These are phyloP conservation scores for Malurus cyaneus DNA, from an alignment of 2,113 vertebrate species.

Conservation along the genomic window DNA sequence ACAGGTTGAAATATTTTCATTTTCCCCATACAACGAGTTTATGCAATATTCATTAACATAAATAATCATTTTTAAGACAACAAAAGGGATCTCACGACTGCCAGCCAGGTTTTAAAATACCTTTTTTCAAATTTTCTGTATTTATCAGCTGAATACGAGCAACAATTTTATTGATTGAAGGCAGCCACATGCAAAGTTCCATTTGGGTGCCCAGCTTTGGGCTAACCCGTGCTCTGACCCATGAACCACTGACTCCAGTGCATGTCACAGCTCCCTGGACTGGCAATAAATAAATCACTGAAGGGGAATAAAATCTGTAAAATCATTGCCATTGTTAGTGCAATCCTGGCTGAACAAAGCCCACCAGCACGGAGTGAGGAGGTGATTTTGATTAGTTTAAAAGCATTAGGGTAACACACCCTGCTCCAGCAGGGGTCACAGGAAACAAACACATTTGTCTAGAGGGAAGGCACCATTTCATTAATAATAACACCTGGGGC, in stretches of 20 bases:
- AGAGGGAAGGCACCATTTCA: background rate
- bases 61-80: background rate
- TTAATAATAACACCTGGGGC: background rate
- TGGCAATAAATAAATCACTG: conserved; percentile 6
- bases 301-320: conserved; percentile 20
- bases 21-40: background rate
- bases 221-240: conserved; percentile 16
- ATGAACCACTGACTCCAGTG: background rate
- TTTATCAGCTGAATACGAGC: background rate
- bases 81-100: background rate
- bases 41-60: background rate
- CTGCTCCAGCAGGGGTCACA: background rate
- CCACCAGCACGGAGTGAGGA: background rate
- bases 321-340: background rate
- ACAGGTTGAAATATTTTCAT: background rate
- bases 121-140: background rate
- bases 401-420: background rate
- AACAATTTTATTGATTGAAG: background rate
- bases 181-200: background rate
- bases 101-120: background rate
- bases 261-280: background rate
- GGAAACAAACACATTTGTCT: background rate
- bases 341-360: background rate
- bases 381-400: conserved; percentile 24
- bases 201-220: background rate